Evolutionary conservation across 2,113 vertebrate species (phyloP).

Genomic region (Chiloscyllium plagiosum): DNA sequence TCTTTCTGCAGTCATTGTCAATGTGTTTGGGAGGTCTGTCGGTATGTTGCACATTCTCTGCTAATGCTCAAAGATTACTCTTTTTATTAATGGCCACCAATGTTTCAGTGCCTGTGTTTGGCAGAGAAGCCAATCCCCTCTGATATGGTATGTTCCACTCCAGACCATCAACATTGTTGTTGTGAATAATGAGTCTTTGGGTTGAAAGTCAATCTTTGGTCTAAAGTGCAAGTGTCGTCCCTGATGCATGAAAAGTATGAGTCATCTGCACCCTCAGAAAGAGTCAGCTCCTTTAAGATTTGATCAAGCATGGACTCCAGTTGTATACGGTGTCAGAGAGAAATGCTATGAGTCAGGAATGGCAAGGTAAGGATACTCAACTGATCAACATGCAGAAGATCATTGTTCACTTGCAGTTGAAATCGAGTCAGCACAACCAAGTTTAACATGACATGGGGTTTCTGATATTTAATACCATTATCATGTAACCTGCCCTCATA

Average conservation of each 20-base stretch:
- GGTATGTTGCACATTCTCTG: neutral
- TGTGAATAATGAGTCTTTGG: neutral
- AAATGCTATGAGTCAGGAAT: neutral
- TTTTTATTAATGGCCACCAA: neutral
- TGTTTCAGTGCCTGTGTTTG: neutral
- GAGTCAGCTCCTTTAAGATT: neutral
- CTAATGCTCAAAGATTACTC: neutral
- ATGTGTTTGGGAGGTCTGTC: too few relatives aligned
- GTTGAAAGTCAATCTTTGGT: neutral
- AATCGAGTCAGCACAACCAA: neutral
- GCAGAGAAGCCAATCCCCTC: neutral
- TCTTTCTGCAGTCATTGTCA: neutral
- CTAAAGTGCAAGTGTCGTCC: neutral
- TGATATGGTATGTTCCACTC: neutral
- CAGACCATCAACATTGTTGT: neutral
- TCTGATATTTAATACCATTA: too few relatives aligned
- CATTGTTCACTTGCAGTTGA: neutral
- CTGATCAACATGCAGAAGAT: neutral
- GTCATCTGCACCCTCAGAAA: neutral
- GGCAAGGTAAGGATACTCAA: neutral
- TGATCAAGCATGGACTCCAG: neutral
- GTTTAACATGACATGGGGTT: neutral
- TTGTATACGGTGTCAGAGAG: neutral
- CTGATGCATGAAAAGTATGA: neutral
- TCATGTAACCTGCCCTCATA: too few relatives aligned